Evolutionary conservation across 2,113 vertebrate genomes (phyloP).

Genomic region (Epinephelus moara): DNA sequence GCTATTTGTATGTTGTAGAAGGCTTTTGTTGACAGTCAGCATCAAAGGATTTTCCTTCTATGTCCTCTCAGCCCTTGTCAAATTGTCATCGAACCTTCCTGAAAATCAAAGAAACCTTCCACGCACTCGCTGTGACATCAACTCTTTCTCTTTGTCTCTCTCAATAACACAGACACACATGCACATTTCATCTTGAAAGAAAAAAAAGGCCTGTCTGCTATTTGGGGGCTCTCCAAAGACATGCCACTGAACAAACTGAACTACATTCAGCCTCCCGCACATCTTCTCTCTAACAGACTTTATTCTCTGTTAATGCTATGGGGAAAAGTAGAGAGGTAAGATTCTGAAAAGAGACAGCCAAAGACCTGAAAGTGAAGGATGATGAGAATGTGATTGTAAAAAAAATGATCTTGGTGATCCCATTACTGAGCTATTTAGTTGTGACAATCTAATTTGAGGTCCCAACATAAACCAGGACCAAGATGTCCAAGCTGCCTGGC

Average conservation of each 20-base stretch:
- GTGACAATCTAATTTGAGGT: constrained; percentile 52
- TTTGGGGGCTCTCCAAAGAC: constrained; percentile 62
- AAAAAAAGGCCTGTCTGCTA: constrained; percentile 19
- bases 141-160: constrained; percentile 53
- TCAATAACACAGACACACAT: constrained; percentile 59
- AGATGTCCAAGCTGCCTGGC: constrained; percentile 35
- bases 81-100: constrained; percentile 72
- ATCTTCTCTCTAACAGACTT: constrained; percentile 40
- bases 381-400: constrained; percentile 19
- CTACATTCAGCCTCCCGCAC: constrained; percentile 55
- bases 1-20: constrained; percentile 69
- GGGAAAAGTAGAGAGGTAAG: constrained; percentile 18
- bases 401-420: constrained; percentile 48
- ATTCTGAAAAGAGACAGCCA: constrained; percentile 9
- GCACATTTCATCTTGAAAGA: constrained; percentile 63
- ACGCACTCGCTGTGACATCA: constrained; percentile 60
- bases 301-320: constrained; percentile 30
- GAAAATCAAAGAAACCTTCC: constrained; percentile 73
- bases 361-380: constrained; percentile 23
- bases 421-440: constrained; percentile 53
- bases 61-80: constrained; percentile 73
- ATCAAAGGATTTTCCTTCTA: constrained; percentile 72
- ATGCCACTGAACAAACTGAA: constrained; percentile 56
- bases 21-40: constrained; percentile 71
- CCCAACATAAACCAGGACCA: constrained; percentile 45